A percentile compares a stretch with the other conserved stretches of the same genome.
Conservation (phyloP, 2,797 vertebrate genomes). For the Cyprinodon diabolis region DNA sequence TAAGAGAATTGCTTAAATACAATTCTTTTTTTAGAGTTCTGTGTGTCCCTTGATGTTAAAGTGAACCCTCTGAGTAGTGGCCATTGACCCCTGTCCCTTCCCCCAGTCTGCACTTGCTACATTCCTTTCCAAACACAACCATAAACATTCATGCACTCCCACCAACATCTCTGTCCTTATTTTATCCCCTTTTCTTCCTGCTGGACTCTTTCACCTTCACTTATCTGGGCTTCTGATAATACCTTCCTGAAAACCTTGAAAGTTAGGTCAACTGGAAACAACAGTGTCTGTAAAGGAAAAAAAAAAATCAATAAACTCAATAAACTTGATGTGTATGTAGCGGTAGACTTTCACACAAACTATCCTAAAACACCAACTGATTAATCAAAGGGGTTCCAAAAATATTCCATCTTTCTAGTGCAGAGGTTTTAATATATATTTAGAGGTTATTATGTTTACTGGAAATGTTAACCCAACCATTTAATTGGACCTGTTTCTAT, state of each 20-base stretch:
- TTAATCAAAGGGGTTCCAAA: background rate
- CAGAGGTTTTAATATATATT: background rate
- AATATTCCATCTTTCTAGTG: background rate
- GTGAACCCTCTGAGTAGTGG: background rate
- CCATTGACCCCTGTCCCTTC: background rate
- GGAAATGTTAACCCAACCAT: background rate
- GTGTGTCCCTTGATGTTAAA: background rate
- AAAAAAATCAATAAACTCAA: background rate
- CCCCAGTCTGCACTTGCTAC: slow-evolving; percentile 4
- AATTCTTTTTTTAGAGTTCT: background rate
- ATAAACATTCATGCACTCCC: slow-evolving; percentile 3
- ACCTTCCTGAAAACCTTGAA: background rate
- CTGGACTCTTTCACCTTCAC: background rate
- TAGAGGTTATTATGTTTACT: background rate
- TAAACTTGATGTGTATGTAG: background rate
- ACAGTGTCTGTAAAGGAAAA: background rate
- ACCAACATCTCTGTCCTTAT: background rate
- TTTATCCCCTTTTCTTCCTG: background rate
- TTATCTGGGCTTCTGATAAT: background rate
- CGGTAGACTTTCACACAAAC: background rate
- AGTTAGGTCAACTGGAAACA: background rate
- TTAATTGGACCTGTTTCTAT: background rate
- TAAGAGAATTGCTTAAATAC: background rate
- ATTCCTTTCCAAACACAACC: slow-evolving; percentile 22
- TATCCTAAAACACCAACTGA: background rate